phyloP scores from a whole-genome alignment of 2,888 invertebrate genomes.

The Leucania comma region DNA sequence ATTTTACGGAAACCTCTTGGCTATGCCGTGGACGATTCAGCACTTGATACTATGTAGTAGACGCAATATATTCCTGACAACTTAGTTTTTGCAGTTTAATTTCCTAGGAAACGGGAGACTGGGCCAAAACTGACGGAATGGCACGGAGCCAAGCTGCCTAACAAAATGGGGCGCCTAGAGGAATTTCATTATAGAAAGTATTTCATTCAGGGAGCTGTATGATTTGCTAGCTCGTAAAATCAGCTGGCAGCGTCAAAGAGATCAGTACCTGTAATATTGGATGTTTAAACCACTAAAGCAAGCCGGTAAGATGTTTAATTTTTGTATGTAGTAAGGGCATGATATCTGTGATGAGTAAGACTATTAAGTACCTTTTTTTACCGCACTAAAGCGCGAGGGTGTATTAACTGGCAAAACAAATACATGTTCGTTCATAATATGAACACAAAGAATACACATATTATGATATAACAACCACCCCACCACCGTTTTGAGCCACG shows the following conservation, averaged over 20 bases:
- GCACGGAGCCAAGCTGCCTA: slow-evolving; percentile 80
- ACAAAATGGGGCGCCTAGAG: slow-evolving; percentile 74
- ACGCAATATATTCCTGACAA: slow-evolving; percentile 63
- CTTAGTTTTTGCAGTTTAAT: slow-evolving; percentile 69
- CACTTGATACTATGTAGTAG: slow-evolving; percentile 52
- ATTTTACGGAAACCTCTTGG: slow-evolving; percentile 48
- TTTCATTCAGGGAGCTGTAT: slow-evolving; percentile 69
- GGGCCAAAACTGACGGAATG: slow-evolving; percentile 78
- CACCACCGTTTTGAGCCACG: too few species aligned
- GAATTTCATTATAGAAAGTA: slow-evolving; percentile 87
- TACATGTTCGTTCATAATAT: too few species aligned
- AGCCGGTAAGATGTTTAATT: not conserved
- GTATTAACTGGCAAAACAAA: too few species aligned
- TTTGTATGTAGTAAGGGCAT: not conserved
- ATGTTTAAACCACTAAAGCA: slow-evolving; percentile 20
- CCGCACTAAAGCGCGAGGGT: too few species aligned
- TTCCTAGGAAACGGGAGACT: slow-evolving; percentile 65
- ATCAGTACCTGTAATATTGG: slow-evolving; percentile 52
- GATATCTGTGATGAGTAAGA: not conserved
- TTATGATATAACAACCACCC: too few species aligned
- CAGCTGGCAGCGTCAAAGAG: slow-evolving; percentile 47
- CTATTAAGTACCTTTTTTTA: too few species aligned
- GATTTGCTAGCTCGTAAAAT: slow-evolving; percentile 58
- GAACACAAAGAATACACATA: too few species aligned
- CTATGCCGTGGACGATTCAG: slow-evolving; percentile 36